phyloP scores from a whole-genome alignment of 1,140 invertebrate genomes.

The Oreohelix idahoensis region DNA sequence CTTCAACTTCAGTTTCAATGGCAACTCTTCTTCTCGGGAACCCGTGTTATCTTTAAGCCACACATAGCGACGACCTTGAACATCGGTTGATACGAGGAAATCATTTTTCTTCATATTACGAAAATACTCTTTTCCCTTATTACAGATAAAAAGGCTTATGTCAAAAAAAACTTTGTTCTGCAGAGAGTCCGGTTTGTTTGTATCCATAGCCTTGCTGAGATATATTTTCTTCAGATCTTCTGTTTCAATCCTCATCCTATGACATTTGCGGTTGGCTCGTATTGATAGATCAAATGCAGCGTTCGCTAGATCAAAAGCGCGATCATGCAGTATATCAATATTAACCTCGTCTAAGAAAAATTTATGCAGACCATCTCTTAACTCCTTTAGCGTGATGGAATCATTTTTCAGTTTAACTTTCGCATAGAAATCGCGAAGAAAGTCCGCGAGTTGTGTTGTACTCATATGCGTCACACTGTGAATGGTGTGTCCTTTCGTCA shows the following conservation, averaged over 20 bases:
- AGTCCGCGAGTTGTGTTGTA: slow-evolving; percentile 54
- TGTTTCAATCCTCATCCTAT: slow-evolving; percentile 57
- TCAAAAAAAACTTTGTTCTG: slow-evolving; percentile 69
- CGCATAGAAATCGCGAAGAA: slow-evolving; percentile 63
- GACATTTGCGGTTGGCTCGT: slow-evolving; percentile 45
- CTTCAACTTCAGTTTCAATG: slow-evolving; percentile 57
- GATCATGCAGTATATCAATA: slow-evolving; percentile 61
- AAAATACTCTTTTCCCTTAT: slow-evolving; percentile 63
- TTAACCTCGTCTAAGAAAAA: slow-evolving; percentile 60
- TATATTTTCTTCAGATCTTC: slow-evolving; percentile 66
- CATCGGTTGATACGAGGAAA: slow-evolving; percentile 62
- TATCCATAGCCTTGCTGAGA: slow-evolving; percentile 60
- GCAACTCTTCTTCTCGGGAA: slow-evolving; percentile 25
- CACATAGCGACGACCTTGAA: slow-evolving; percentile 61
- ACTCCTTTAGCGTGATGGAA: slow-evolving; percentile 47
- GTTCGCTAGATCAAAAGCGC: slow-evolving; percentile 59
- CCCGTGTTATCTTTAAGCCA: slow-evolving; percentile 57
- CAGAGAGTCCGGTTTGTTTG: slow-evolving; percentile 60
- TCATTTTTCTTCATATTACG: slow-evolving; percentile 65
- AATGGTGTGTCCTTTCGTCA: slow-evolving; percentile 56
- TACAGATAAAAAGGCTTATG: slow-evolving; percentile 64
- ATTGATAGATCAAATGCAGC: slow-evolving; percentile 56
- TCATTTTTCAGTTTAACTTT: slow-evolving; percentile 52
- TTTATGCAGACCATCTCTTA: slow-evolving; percentile 58
- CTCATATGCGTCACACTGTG: slow-evolving; percentile 54